Base-by-base conservation (phyloP, 2,113 vertebrate species). In the Anoplopoma fimbria region DNA sequence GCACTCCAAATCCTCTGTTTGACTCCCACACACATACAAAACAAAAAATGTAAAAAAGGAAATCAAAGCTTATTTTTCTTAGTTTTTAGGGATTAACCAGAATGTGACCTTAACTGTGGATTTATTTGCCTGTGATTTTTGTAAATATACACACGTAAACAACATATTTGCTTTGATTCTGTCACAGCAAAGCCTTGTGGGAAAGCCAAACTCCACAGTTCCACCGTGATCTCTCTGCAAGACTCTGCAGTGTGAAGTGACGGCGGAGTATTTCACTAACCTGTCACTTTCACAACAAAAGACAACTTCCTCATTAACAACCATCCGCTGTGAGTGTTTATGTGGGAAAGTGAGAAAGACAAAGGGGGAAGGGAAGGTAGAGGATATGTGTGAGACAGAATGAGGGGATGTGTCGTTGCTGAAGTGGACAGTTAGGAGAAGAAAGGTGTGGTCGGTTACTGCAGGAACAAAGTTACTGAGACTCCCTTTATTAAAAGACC, bases 251-350 rank as follows among this genome's bases (percentile, higher is more conserved):
- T 47, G 73, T 72, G 33, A 81, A 40, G 21, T 51, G 53, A 84
- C 76, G 69, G 74, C 42, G 15, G 34, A 49, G 53, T 38, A 53
- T 73, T 81, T 91, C 77, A 88, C 87, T 25, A 88, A 83, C 79
- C 67, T 83, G 85, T 86, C 80, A 91, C 83, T 84, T 91, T 84
- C 79, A 57, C 80, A 77, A 69, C 65, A 87, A 89, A 58, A 82
- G 71, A 65, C 40, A 89, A 79, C 62, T 75, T 49, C 75, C 80
- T 88, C 83, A 84, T 89, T 88, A 88, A 71, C 78, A 65, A 62
- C 65, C 65, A 47, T 67, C 67, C 53, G 21, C 29, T 72, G 42
- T 63, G 84, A 62, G 34, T 38, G 77, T 78, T 60, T 73, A 70
- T 67, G 72, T 49, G 79, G 38, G 70, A 49, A 33, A 2, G 9